Conservation (phyloP, 2,113 vertebrate genomes). For the Arvicanthis niloticus region DNA sequence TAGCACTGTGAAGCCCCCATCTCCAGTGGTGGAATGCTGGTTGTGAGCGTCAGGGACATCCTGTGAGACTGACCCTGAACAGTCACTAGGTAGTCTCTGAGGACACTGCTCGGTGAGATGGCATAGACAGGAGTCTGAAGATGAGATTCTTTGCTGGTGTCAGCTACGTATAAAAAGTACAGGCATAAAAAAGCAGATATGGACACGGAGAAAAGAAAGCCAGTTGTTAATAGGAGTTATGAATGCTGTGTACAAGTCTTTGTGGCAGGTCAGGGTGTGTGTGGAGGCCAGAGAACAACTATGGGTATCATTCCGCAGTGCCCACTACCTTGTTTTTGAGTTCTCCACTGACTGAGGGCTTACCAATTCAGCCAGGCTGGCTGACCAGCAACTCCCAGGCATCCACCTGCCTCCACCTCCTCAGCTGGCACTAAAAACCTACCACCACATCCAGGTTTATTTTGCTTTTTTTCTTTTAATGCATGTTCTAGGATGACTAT, state of each 20-base stretch:
- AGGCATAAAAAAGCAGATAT: slow-evolving; percentile 10
- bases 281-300: background rate
- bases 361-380: background rate
- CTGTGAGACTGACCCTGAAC: background rate
- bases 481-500: background rate
- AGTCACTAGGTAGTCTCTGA: slow-evolving; percentile 7
- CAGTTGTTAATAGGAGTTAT: background rate
- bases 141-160: background rate
- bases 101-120: slow-evolving; percentile 15
- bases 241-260: background rate
- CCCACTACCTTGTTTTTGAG: background rate
- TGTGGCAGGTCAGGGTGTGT: background rate
- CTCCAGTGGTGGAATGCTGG: background rate
- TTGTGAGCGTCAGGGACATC: background rate
- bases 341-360: background rate
- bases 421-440: background rate
- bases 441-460: background rate
- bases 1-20: background rate
- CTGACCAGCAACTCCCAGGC: background rate
- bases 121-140: background rate
- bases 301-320: background rate
- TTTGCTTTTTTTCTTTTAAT: background rate
- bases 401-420: background rate
- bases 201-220: background rate
- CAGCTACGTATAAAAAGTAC: background rate